Percentiles rank a stretch among this genome's conserved stretches.
Evolutionary conservation across 2,888 invertebrate species (phyloP).

Genomic region (Drosophila robusta): DNA sequence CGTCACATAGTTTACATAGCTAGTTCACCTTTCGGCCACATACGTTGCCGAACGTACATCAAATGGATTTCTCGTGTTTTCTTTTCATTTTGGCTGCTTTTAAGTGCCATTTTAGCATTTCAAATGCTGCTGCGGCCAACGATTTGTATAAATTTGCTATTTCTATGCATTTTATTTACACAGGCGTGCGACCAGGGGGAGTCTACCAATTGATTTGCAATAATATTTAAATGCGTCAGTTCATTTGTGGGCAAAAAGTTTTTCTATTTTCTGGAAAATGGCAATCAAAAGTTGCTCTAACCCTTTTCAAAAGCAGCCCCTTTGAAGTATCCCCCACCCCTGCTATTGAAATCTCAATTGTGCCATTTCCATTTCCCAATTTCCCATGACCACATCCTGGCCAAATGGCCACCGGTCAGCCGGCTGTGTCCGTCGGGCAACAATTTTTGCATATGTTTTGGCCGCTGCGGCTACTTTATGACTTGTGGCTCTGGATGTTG

Average conservation of each 20-base stretch:
- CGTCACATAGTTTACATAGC: constrained; percentile 76
- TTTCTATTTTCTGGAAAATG: constrained; percentile 65
- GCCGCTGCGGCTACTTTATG: constrained; percentile 65
- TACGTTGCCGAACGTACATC: constrained; percentile 48
- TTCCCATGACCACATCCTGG: constrained; percentile 29
- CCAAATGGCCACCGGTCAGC: constrained; percentile 20
- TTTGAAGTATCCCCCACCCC: constrained; percentile 63
- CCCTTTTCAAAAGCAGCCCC: constrained; percentile 55
- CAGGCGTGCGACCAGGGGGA: constrained; percentile 12
- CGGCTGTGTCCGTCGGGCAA: constrained; percentile 51
- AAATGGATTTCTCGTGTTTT: constrained; percentile 83
- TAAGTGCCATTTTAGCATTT: constrained; percentile 82
- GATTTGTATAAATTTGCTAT: constrained; percentile 82
- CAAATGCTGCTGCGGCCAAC: constrained; percentile 68
- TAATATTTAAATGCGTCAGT: constrained; percentile 81
- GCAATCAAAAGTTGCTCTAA: constrained; percentile 63
- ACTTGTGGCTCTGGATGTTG: constrained; percentile 44
- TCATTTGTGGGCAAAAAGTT: constrained; percentile 50
- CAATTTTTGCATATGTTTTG: constrained; percentile 81
- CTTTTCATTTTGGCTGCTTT: constrained; percentile 83
- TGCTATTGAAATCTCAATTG: constrained; percentile 58
- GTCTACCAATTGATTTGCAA: constrained; percentile 80
- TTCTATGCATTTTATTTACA: constrained; percentile 80
- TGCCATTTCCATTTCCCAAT: constrained; percentile 54
- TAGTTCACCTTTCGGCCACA: constrained; percentile 49